Evolutionary conservation across 2,113 vertebrate species (phyloP).

Genomic region (Emydocephalus ijimae): DNA sequence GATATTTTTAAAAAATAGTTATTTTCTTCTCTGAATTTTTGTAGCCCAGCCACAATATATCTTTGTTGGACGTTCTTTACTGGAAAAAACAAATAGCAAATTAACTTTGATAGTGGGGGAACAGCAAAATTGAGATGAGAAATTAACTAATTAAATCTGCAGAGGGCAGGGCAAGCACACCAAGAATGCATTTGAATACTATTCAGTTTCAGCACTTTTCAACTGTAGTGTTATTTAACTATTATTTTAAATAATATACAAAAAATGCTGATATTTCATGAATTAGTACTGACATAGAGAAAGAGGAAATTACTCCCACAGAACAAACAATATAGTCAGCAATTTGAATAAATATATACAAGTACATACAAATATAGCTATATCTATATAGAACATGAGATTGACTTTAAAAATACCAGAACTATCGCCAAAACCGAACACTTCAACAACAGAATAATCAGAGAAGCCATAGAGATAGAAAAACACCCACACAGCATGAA

Average conservation of each 20-base stretch:
- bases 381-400: background rate
- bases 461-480: no score
- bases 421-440: no score
- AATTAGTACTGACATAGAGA: background rate
- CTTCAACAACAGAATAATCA: no score
- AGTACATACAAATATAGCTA: background rate
- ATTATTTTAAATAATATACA: background rate
- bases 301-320: background rate
- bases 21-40: background rate
- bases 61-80: background rate
- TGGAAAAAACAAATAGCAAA: background rate
- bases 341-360: background rate
- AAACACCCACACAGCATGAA: no score
- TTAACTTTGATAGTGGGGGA: background rate
- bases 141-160: constrained; percentile 5
- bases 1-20: background rate
- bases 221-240: background rate
- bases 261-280: background rate
- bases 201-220: background rate
- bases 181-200: constrained; percentile 17
- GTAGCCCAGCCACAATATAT: background rate
- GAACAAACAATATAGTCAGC: background rate
- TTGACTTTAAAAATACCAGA: no score
- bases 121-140: background rate
- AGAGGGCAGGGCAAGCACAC: background rate